Evolutionary conservation across 1,140 invertebrate species (phyloP), one percentile per base, ranked within the genome.

Genomic region (Pseudomyrmex cubaensis): DNA sequence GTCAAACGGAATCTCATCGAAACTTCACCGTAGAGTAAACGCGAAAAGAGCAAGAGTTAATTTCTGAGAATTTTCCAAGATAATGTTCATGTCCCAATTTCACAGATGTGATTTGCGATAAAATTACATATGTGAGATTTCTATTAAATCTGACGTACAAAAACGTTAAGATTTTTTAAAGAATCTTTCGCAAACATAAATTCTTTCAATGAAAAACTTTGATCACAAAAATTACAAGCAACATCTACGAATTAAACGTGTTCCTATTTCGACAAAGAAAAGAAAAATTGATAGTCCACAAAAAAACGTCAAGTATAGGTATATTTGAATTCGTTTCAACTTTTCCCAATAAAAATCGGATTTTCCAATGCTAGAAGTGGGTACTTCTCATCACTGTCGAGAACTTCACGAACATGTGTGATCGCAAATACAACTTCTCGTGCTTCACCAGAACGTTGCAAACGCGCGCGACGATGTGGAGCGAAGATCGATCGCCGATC

Each of bases 1-100:
- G 76, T 78, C 76, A 72, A 48, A 48, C 76, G 64, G 66, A 87
- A 85, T 74, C 56, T 67, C 54, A 82, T 83, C 67, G 70, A 75
- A 63, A 69, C 67, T 80, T 61, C 48, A 70, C 15, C 22, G 20
- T 20, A 20, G 62, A 57, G 52, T 15, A 64, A 82, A 72, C 25
- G 64, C 67, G 35, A 70, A 62, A 54, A 74, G 57, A 73, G 50
- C 74, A 61, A 84, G 74, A 20, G 76, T 54, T 70, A 57, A 57
- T n/a, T 35, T n/a, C 69, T 17, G 8, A 35, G 44, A 50, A 46
- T 72, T 35, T 50, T 25, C 44, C 35, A 7, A 35, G 54, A 59
- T 59, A 48, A 80, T 48, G 54, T 17, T 54, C 76, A 35, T 7
- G 7, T 57, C 63, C 63, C 75, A 48, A 78, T 57, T 46, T 17